Conservation (phyloP, 2,888 invertebrate genomes). For the Hesperia comma region DNA sequence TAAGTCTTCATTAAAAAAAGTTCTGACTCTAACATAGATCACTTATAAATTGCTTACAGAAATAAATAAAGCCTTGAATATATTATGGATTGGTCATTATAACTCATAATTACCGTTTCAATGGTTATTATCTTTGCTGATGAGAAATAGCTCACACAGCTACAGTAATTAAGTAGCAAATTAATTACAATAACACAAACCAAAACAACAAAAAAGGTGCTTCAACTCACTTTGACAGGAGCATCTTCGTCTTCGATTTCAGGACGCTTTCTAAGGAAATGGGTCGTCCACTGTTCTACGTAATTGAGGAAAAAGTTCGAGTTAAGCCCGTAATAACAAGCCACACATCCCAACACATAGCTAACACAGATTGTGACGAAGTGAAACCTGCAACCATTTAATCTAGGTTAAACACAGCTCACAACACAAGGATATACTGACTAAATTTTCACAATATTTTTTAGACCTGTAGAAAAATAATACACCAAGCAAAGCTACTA, state of each 20-base stretch:
- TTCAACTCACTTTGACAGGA: constrained; percentile 60
- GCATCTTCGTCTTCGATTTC: constrained; percentile 51
- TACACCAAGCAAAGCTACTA: constrained; percentile 66
- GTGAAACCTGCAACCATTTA: constrained; percentile 70
- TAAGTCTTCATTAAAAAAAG: no score
- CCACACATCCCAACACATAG: constrained; percentile 80
- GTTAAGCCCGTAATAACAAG: constrained; percentile 75
- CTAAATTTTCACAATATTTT: constrained; percentile 23
- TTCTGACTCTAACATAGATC: no score
- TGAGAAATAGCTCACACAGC: constrained; percentile 40
- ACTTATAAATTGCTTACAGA: not conserved
- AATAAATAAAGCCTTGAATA: constrained; percentile 34
- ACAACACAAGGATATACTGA: constrained; percentile 18
- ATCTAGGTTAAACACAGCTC: constrained; percentile 31
- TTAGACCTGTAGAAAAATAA: constrained; percentile 75
- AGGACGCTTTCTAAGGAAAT: constrained; percentile 58
- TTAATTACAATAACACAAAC: constrained; percentile 14
- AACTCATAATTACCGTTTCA: not conserved
- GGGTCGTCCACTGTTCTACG: constrained; percentile 69
- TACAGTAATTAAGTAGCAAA: constrained; percentile 4
- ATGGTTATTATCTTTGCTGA: not conserved
- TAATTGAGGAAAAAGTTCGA: constrained; percentile 66
- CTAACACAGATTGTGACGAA: constrained; percentile 70
- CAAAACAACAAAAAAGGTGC: constrained; percentile 32
- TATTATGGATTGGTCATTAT: not conserved